A percentile compares a stretch with the other conserved stretches of the same genome.
phyloP scores from a whole-genome alignment of 1,140 invertebrate genomes.

The Ostrea edulis region DNA sequence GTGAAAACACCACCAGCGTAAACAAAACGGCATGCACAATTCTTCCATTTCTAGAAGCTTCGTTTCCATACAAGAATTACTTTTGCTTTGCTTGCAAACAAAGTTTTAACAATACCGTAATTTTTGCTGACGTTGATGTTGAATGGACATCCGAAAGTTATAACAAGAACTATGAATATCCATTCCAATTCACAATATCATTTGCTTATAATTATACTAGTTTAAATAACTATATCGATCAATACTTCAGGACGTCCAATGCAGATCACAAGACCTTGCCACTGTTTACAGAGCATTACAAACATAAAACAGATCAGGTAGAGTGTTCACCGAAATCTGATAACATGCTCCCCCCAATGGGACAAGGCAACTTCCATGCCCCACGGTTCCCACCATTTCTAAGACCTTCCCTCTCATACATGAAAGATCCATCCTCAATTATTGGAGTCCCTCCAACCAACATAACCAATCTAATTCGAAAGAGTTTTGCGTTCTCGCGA shows the following conservation, averaged over 20 bases:
- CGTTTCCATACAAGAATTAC: neutral
- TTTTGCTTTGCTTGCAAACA: constrained; percentile 8
- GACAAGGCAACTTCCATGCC: neutral
- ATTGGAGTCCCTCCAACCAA: neutral
- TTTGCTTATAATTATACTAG: neutral
- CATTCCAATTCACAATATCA: neutral
- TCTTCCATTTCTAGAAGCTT: neutral
- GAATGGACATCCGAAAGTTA: neutral
- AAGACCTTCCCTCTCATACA: neutral
- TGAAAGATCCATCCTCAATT: neutral
- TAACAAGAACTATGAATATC: neutral
- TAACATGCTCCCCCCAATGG: neutral
- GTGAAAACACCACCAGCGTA: neutral
- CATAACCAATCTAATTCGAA: neutral
- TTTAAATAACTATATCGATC: neutral
- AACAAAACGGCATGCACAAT: neutral
- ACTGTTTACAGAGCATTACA: neutral
- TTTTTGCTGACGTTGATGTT: neutral
- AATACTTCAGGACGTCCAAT: neutral
- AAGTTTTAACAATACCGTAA: neutral
- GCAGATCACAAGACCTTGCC: neutral
- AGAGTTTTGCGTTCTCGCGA: neutral
- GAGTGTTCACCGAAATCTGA: neutral
- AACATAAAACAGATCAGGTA: neutral
- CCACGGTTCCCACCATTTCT: no score